A percentile compares a stretch with the other conserved stretches of the same genome.
Evolutionary conservation across 1,140 invertebrate species (phyloP).

Genomic region (Amyelois transitella): DNA sequence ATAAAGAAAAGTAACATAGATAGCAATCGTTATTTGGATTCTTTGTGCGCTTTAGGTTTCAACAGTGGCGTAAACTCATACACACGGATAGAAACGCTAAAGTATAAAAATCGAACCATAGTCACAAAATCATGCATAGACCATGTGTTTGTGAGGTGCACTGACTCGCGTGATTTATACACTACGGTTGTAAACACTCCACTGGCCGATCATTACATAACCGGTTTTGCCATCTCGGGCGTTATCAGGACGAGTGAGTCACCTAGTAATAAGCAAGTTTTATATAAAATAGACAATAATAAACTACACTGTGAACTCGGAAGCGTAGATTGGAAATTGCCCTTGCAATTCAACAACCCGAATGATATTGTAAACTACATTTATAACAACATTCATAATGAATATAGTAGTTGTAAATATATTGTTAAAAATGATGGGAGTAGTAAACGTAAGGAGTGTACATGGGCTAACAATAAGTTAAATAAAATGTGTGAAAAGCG

Average conservation of each 20-base stretch:
- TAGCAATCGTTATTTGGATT: slow-evolving; percentile 2
- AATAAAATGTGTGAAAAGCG: slow-evolving; percentile 15
- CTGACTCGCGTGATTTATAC: not conserved
- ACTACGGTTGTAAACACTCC: slow-evolving; percentile 12
- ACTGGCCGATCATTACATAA: slow-evolving; percentile 15
- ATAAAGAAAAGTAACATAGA: not conserved
- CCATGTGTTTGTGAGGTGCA: slow-evolving; percentile 6
- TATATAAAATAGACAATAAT: not conserved
- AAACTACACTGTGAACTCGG: not conserved
- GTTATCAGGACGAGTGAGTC: not conserved
- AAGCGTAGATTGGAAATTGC: not conserved
- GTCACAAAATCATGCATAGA: slow-evolving; percentile 14
- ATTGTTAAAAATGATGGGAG: not conserved
- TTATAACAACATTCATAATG: not conserved
- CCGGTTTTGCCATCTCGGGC: slow-evolving; percentile 5
- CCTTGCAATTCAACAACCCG: not conserved
- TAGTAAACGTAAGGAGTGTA: slow-evolving; percentile 6
- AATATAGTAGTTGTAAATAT: slow-evolving; percentile 6
- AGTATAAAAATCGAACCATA: not conserved
- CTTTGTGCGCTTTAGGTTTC: slow-evolving; percentile 4
- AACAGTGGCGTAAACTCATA: slow-evolving; percentile 4
- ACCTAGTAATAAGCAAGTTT: not conserved
- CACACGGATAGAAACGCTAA: slow-evolving; percentile 12
- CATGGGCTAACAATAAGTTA: slow-evolving; percentile 15
- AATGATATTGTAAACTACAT: slow-evolving; percentile 4